Percentiles rank a stretch among this genome's conserved stretches.
Conservation (phyloP, 2,797 vertebrate genomes). For the Lates japonicus region DNA sequence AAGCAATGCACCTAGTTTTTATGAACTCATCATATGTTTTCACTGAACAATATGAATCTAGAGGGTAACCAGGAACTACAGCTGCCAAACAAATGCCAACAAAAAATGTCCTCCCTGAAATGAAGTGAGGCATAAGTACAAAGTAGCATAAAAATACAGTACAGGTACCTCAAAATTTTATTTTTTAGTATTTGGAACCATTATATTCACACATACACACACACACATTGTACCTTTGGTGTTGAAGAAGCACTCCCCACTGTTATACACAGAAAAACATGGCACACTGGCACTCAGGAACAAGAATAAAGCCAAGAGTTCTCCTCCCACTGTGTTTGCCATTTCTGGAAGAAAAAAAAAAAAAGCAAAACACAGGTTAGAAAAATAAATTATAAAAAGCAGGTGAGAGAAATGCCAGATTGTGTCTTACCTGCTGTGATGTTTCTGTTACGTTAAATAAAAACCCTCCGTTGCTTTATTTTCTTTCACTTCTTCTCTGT, state of each 20-base stretch:
- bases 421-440: slow-evolving; percentile 46
- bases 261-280: slow-evolving; percentile 72
- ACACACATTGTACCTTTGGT: slow-evolving; percentile 81
- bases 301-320: slow-evolving; percentile 65
- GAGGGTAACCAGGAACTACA: not conserved
- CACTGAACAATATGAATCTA: not conserved
- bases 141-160: not conserved
- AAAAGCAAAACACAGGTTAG: not conserved
- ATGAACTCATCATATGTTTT: not conserved
- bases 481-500: slow-evolving; percentile 20
- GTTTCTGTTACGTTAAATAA: slow-evolving; percentile 6
- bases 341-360: slow-evolving; percentile 62
- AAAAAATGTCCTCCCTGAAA: not conserved
- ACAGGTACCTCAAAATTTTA: not conserved
- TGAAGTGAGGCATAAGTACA: not conserved
- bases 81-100: not conserved
- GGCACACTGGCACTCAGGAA: slow-evolving; percentile 71
- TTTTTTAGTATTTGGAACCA: too few relatives aligned
- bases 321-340: slow-evolving; percentile 56
- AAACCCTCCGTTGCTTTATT: not conserved
- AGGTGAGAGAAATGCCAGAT: not conserved
- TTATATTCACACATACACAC: not conserved
- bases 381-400: not conserved
- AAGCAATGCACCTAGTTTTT: not conserved
- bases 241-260: slow-evolving; percentile 87